A percentile compares a stretch with the other conserved stretches of the same genome.
Conservation (phyloP, 2,113 vertebrate genomes). For the Gobius niger region DNA sequence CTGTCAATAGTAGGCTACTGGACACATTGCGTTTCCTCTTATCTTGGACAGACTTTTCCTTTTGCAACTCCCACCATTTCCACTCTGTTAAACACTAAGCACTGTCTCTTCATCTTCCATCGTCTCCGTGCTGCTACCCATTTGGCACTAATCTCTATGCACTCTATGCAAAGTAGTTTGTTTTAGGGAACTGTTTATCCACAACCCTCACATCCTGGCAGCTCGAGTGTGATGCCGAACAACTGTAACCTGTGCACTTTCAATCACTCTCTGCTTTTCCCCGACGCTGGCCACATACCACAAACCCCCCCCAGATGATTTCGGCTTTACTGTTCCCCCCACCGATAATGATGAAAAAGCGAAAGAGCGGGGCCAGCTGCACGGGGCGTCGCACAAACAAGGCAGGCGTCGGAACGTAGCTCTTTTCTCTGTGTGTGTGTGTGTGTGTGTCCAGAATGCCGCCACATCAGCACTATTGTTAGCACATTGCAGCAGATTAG, state of each 20-base stretch:
- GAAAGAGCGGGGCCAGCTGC: conserved; percentile 51
- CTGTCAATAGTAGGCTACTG: not conserved
- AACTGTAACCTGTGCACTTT: conserved; percentile 47
- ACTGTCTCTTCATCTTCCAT: conserved; percentile 28
- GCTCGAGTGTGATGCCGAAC: conserved; percentile 25
- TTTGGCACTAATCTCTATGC: conserved; percentile 52
- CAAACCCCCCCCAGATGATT: conserved; percentile 43
- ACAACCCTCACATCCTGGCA: conserved; percentile 39
- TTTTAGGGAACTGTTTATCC: conserved; percentile 61
- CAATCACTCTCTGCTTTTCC: conserved; percentile 54
- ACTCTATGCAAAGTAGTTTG: conserved; percentile 60
- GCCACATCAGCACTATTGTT: conserved; percentile 72
- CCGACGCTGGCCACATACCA: conserved; percentile 32
- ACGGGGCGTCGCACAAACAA: conserved; percentile 46
- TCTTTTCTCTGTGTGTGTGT: conserved; percentile 15
- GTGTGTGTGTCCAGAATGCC: conserved; percentile 35
- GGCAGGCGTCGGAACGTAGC: conserved; percentile 40
- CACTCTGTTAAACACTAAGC: conserved; percentile 16
- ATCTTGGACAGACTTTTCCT: conserved; percentile 1
- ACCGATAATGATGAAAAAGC: conserved; percentile 42
- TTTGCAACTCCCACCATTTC: conserved; percentile 6
- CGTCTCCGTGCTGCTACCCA: conserved; percentile 20
- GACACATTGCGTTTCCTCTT: not conserved
- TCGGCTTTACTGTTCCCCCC: conserved; percentile 42
- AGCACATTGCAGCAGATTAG: conserved; percentile 70